A percentile compares a stretch with the other conserved stretches of the same genome.
Conservation (phyloP, 1,140 invertebrate genomes). For the Condylostylus longicornis region DNA sequence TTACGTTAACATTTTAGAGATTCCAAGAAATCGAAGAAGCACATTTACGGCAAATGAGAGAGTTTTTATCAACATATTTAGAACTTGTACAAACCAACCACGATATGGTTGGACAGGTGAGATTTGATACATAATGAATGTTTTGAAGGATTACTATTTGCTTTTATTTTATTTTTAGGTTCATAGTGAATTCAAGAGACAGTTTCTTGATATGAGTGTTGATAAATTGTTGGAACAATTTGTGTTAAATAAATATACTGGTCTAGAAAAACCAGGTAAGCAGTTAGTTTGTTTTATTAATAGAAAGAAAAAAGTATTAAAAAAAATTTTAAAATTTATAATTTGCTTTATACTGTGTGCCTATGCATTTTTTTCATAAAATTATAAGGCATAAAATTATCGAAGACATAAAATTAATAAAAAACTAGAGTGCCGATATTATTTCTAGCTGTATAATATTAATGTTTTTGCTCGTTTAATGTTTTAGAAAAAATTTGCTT, state of each 20-base stretch:
- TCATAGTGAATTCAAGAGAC: slow-evolving; percentile 76
- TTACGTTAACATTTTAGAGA: slow-evolving; percentile 42
- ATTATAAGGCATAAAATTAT: neutral
- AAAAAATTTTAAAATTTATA: neutral
- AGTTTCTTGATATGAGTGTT: slow-evolving; percentile 79
- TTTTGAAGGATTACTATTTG: neutral
- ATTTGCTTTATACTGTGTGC: no score
- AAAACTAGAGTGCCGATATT: no score
- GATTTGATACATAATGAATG: neutral
- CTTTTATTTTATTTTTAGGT: slow-evolving; percentile 41
- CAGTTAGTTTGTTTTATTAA: neutral
- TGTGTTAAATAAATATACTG: slow-evolving; percentile 77
- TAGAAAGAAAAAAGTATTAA: neutral
- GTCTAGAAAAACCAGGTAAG: slow-evolving; percentile 74
- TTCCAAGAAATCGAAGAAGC: slow-evolving; percentile 89
- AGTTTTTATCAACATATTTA: slow-evolving; percentile 79
- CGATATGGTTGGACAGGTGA: slow-evolving; percentile 64
- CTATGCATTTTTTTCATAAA: neutral
- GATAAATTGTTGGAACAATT: slow-evolving; percentile 84
- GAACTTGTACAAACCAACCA: slow-evolving; percentile 79
- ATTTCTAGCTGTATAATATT: no score
- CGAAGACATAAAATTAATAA: no score
- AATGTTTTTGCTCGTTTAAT: no score
- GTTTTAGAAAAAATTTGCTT: no score
- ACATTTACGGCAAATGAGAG: slow-evolving; percentile 88